Evolutionary conservation across 2,797 vertebrate genomes (phyloP).

Genomic region (Chaetodon trifasciatus): DNA sequence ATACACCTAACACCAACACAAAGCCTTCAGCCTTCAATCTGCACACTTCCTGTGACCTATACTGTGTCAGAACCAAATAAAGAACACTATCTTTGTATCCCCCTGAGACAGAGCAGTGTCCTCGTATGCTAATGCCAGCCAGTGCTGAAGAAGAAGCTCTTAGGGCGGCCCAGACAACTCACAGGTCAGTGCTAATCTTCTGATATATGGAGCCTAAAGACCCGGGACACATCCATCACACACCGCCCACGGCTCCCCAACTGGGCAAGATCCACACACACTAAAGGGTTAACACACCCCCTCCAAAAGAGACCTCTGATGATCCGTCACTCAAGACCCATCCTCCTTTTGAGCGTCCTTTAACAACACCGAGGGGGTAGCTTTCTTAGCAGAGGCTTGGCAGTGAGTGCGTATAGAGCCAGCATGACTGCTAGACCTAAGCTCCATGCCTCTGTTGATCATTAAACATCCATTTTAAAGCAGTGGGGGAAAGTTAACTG

Average conservation of each 20-base stretch:
- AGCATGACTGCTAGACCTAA: constrained; percentile 68
- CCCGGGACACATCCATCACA: constrained; percentile 85
- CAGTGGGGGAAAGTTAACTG: constrained; percentile 85
- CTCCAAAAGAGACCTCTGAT: constrained; percentile 74
- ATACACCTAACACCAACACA: constrained; percentile 75
- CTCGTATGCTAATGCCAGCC: constrained; percentile 83
- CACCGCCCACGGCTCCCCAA: constrained; percentile 73
- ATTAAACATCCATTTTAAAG: constrained; percentile 85
- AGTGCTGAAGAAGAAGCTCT: constrained; percentile 74
- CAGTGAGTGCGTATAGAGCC: constrained; percentile 62
- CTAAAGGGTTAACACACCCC: constrained; percentile 81
- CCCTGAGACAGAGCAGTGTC: constrained; percentile 78
- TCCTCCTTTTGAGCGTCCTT: constrained; percentile 64
- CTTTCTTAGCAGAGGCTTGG: constrained; percentile 53
- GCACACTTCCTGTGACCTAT: constrained; percentile 80
- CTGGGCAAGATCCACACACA: constrained; percentile 73
- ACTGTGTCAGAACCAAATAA: constrained; percentile 76
- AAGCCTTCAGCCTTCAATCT: constrained; percentile 76
- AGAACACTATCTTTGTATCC: constrained; percentile 80
- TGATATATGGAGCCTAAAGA: constrained; percentile 86
- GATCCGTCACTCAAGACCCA: constrained; percentile 85
- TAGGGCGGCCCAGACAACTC: constrained; percentile 81
- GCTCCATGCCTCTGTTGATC: constrained; percentile 79
- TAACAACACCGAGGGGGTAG: constrained; percentile 62
- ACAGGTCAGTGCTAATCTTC: constrained; percentile 87